A percentile compares a stretch with the other conserved stretches of the same genome.
Conservation (phyloP, 2,113 vertebrate species). For the human (Homo sapiens) region GRCh38 chr7:110348001-110348500, state of each 20-base stretch:
- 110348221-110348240: neutral
- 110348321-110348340: no score
- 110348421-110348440: no score
- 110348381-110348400: no score
- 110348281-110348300: neutral
- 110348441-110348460: no score
- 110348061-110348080: neutral
- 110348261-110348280: neutral
- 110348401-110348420: no score
- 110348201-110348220: neutral
- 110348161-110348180: neutral
- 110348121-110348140: neutral
- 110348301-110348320: no score
- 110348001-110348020: neutral
- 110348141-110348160: neutral
- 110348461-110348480: no score
- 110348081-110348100: neutral
- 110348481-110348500: no score
- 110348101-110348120: neutral
- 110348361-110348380: no score
- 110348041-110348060: neutral
- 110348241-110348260: neutral
- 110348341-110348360: no score
- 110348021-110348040: neutral
- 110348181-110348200: neutral